phyloP scores from a whole-genome alignment of 2,113 vertebrate genomes.

The Nannospalax galili region DNA sequence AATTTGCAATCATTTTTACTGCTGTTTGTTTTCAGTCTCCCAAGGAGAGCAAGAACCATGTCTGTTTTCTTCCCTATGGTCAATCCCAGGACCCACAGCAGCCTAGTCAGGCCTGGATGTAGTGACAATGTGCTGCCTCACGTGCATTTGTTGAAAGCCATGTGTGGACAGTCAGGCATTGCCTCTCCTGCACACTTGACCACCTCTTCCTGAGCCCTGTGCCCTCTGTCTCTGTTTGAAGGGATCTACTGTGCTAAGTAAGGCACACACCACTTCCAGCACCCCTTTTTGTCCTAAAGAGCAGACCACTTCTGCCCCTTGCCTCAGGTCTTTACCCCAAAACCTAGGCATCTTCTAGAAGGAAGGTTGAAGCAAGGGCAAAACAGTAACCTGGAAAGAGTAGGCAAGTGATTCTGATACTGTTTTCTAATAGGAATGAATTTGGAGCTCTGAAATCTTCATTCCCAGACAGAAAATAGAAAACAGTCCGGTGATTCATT shows the following conservation, averaged over 20 bases:
- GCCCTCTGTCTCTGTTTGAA: not conserved
- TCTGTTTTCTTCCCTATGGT: not conserved
- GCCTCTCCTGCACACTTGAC: not conserved
- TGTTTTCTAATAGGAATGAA: not conserved
- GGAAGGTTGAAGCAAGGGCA: not conserved
- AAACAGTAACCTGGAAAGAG: not conserved
- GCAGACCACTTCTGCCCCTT: not conserved
- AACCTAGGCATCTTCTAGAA: not conserved
- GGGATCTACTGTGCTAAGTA: not conserved
- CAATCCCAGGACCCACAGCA: not conserved
- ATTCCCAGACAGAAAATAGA: constrained; percentile 26
- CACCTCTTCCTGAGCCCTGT: not conserved
- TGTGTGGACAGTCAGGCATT: not conserved
- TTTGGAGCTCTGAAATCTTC: not conserved
- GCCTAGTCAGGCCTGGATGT: not conserved
- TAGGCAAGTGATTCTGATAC: not conserved
- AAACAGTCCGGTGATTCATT: not conserved
- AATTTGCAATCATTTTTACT: not conserved
- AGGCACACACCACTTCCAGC: not conserved
- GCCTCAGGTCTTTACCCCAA: not conserved
- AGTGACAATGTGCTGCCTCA: not conserved
- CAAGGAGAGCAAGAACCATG: not conserved
- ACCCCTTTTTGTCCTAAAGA: not conserved
- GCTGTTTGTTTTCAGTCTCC: not conserved
- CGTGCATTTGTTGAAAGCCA: not conserved